Evolutionary conservation across 2,888 invertebrate genomes (phyloP), one percentile per base, ranked within the genome.

Genomic region (Hyposoter didymator): DNA sequence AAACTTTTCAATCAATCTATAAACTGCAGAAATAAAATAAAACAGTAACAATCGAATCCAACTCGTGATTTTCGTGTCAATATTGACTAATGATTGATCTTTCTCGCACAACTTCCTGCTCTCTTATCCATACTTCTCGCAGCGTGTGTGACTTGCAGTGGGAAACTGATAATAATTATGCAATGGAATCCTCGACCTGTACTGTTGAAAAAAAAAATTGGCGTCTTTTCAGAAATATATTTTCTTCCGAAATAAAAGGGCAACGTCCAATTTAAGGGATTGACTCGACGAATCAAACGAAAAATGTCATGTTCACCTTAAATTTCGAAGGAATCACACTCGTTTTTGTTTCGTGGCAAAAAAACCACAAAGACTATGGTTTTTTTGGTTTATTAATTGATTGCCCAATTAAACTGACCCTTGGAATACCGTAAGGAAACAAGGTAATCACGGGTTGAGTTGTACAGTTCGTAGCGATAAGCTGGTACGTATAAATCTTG

Each of bases 401-500:
- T 59, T 28, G 59, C 0, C 59, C 59, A 59, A 59, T 59, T 59
- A 59, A 59, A 59, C 0, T 59, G 28, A 14, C 28, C 59, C 28
- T 59, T 59, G 14, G 22, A 28, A 28, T 28, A 59, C 28, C 28
- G 59, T 59, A 59, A 10, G 59, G 14, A 59, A 59, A 59, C 59
- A 59, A 59, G 59, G 59, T 59, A 28, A 59, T 59, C 59, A 28
- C 59, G 59, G n/a, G 55, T 59, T 28, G 55, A 59, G 28, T 28
- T 28, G 59, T 59, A 59, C 28, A 28, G 59, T 59, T 28, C 17
- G 32, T 69, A 32, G 72, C 72, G 72, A 72, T 72, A 72, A 72
- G 72, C n/a, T 49, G 14, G 17, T 35, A 32, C n/a, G 55, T 78
- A 55, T 28, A 39, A 69, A 59, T 69, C 55, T 52, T 52, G 47